phyloP scores from a whole-genome alignment of 2,888 invertebrate genomes.

The Oscheius sp. region DNA sequence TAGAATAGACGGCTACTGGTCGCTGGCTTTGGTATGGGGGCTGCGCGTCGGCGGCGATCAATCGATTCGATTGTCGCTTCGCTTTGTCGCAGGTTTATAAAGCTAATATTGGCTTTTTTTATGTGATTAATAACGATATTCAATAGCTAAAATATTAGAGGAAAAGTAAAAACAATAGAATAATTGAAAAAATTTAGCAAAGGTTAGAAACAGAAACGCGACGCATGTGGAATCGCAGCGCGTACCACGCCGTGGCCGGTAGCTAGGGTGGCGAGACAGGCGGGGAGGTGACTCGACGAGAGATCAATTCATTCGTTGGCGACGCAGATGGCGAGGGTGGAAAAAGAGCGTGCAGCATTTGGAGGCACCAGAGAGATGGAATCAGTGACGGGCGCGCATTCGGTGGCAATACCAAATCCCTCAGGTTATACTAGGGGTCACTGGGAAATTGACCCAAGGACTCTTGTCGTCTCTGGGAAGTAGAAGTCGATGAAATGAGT shows the following conservation, averaged over 20 bases:
- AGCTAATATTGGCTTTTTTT: too few relatives aligned
- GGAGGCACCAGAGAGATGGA: neutral
- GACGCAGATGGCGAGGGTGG: neutral
- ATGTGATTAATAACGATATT: too few relatives aligned
- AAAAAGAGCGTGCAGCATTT: constrained; percentile 11
- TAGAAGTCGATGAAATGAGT: too few relatives aligned
- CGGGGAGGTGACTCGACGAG: neutral
- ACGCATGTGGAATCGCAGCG: constrained; percentile 27
- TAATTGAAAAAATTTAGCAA: neutral
- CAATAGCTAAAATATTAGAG: neutral
- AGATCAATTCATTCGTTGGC: neutral
- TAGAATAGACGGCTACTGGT: too few relatives aligned
- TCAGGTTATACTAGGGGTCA: neutral
- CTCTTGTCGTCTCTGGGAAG: too few relatives aligned
- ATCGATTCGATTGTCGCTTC: too few relatives aligned
- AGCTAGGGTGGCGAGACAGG: constrained; percentile 25
- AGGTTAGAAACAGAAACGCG: constrained; percentile 22
- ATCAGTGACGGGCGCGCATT: constrained; percentile 8
- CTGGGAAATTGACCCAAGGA: too few relatives aligned
- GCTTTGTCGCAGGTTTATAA: too few relatives aligned
- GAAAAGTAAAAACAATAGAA: neutral
- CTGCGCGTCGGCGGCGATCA: too few relatives aligned
- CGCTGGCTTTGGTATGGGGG: too few relatives aligned
- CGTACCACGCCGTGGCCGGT: constrained; percentile 38
- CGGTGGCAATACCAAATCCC: constrained; percentile 18